Evolutionary conservation across 1,140 invertebrate species (phyloP), one percentile per base, ranked within the genome.

Genomic region (Antheraea mylitta): DNA sequence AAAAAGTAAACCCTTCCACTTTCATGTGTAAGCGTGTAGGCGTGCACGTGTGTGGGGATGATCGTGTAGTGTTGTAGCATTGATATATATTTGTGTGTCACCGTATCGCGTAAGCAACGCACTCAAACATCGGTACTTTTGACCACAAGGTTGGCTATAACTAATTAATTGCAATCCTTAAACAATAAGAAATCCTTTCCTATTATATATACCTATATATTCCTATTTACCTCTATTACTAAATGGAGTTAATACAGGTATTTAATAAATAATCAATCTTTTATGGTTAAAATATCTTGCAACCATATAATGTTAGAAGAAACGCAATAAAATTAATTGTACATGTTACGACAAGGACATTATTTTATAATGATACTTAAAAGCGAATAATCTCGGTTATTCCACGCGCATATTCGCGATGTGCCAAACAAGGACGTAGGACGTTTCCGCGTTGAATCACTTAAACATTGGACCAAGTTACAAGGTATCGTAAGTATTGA

Each of bases 391-490:
- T 85, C 78, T 80, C 72, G 76, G 79, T 77, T 77, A 87, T 87
- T 81, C 81, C 78, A 75, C 72, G 78, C 76, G 78, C 83, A 87
- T 83, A 88, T 86, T 83, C 79, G 81, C 81, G 85, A 83, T 85
- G 79, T 72, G 69, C 83, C 86, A 75, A 86, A 91, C 87, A 91
- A 91, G 89, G 89, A 89, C 89, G 80, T 71, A 36, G 66, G 72
- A 72, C 75, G 81, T 85, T 91, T 91, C 89, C 89, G 86, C 71
- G 81, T 91, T 91, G 86, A 90, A 76, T 90, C 86, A 90, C 67
- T 77, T 75, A 16, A 53, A 53, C 16, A n/a, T 6, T 16, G 45
- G 11, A 13, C 5, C 16, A n/a, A 53, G 45, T 53, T n/a, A 53
- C 16, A 53, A 53, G 45, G 16, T 10, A 53, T 53, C 22, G 1